Percentiles rank a stretch among this genome's conserved stretches.
Conservation (phyloP, 2,888 invertebrate genomes). For the Coecobrya sp. region DNA sequence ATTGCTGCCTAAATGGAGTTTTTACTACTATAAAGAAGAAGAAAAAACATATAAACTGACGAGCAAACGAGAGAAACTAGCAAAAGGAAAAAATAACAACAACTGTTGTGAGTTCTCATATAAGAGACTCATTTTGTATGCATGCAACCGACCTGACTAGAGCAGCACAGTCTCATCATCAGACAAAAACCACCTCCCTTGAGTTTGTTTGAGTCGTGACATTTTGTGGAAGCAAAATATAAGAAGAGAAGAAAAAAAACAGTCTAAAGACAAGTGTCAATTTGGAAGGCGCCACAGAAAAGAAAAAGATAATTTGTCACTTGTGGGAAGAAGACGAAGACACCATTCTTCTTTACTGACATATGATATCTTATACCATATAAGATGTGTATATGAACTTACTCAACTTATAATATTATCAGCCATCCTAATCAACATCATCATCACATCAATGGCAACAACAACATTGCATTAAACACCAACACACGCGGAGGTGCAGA, state of each 20-base stretch:
- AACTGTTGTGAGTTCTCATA: too few species aligned
- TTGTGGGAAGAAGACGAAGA: constrained; percentile 80
- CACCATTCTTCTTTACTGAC: constrained; percentile 63
- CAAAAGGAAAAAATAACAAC: constrained; percentile 25
- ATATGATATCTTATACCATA: constrained; percentile 11
- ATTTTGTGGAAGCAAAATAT: constrained; percentile 73
- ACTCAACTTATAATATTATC: constrained; percentile 47
- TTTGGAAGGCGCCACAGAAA: constrained; percentile 83
- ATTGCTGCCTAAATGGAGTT: constrained; percentile 1
- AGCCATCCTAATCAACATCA: constrained; percentile 62
- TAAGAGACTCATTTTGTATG: constrained; percentile 37
- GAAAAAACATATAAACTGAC: background rate
- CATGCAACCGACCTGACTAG: constrained; percentile 16
- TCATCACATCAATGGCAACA: constrained; percentile 77
- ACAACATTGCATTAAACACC: constrained; percentile 79
- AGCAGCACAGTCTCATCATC: constrained; percentile 1
- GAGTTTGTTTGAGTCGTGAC: constrained; percentile 75
- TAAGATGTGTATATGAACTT: background rate
- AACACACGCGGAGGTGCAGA: constrained; percentile 70
- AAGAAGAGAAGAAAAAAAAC: constrained; percentile 66
- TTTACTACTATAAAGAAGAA: too few species aligned
- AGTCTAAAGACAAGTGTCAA: constrained; percentile 84
- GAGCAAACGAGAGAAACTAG: constrained; percentile 4
- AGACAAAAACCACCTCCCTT: background rate
- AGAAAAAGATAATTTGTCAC: constrained; percentile 84